Base-by-base conservation (phyloP, 2,113 vertebrate genomes). In the Neopipo cinnamomea region DNA sequence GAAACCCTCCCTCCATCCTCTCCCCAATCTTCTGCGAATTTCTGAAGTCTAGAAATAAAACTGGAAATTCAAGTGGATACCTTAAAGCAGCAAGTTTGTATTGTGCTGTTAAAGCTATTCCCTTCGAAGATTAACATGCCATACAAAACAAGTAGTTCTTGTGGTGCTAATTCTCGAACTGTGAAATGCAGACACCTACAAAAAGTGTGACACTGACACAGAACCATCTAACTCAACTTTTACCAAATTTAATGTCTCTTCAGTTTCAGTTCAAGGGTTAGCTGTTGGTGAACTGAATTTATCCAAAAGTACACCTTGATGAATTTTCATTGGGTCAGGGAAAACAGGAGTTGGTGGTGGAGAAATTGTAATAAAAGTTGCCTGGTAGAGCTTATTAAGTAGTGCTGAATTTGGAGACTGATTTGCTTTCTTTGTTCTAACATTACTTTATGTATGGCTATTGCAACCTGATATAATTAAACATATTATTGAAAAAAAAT, bases 1-100 rank as follows among this genome's bases (percentile, higher is more conserved):
- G 62, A 94, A 95, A 55, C 35, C 30, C 46, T 88, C 52, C 31
- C 24, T 85, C 39, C 10, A 24, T 52, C 37, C 21, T 77, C 47
- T 67, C 14, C 21, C 23, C n/a, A 83, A 6, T 52, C 28, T 85
- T 94, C 71, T 94, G 52, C 49, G 42, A 62, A 59, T 88, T 80
- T 91, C 85, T 83, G 42, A 96, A 85, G 70, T 67, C 33, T 66
- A 71, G 53, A 80, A 90, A 85, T 18, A 83, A 70, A 94, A 83
- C 28, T 62, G 30, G 35, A 91, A 91, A 93, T 81, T 72, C 39
- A 86, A 77, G 31, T 46, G n/a, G 22, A 78, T 37, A 70, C 41
- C 33, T 84, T 46, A 65, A 84, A 61, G 71, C 4, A 47, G 37
- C 19, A 89, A 76, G 24, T 59, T 53, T 81, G 28, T 33, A 47